These are phyloP conservation scores for Apotomis turbidana DNA, from an alignment of 2,888 invertebrate genomes.

Conservation along the genomic window DNA sequence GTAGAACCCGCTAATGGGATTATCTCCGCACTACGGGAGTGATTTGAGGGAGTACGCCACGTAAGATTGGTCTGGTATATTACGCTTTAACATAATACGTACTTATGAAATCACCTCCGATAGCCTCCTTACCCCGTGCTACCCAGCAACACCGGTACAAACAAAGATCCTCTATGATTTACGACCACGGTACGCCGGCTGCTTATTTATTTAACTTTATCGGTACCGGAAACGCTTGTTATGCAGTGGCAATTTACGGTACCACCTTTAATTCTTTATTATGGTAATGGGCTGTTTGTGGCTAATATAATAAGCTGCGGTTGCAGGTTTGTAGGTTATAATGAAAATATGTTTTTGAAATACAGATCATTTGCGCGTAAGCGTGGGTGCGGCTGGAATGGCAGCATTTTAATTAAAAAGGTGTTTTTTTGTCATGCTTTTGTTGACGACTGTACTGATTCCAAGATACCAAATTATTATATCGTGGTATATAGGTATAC, in stretches of 20 bases:
- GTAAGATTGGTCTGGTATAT: no score
- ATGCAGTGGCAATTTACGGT: not conserved
- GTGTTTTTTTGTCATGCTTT: no score
- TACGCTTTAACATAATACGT: not conserved
- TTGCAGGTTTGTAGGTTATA: not conserved
- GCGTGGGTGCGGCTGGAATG: no score
- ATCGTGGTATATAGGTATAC: no score
- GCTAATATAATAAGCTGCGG: not conserved
- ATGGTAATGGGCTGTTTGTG: not conserved
- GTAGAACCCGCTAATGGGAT: no score
- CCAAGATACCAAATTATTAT: no score
- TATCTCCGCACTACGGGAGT: no score
- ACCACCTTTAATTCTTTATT: slow-evolving; percentile 30
- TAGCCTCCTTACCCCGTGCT: not conserved
- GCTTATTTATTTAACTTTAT: slow-evolving; percentile 39
- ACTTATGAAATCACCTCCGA: not conserved
- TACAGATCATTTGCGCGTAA: no score
- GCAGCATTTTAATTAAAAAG: no score
- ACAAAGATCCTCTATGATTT: slow-evolving; percentile 54
- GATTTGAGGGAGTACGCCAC: no score
- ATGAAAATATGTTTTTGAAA: not conserved
- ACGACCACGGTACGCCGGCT: slow-evolving; percentile 40
- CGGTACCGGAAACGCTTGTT: slow-evolving; percentile 19
- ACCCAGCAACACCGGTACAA: slow-evolving; percentile 43
- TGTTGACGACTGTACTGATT: no score